phyloP scores from a whole-genome alignment of 2,113 vertebrate genomes.

The Oncorhynchus clarkii region DNA sequence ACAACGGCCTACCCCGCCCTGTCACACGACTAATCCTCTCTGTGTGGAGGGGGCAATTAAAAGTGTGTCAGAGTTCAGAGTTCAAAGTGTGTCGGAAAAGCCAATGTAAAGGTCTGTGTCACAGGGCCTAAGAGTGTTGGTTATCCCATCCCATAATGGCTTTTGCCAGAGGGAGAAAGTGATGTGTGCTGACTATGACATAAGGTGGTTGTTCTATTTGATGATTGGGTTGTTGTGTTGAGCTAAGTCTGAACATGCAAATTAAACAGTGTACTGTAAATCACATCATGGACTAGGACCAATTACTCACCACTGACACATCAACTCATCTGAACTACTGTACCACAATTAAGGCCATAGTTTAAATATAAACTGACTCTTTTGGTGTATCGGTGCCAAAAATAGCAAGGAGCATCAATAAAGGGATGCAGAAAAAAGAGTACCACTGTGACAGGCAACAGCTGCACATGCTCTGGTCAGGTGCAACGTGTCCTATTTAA shows the following conservation, averaged over 20 bases:
- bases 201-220: not conserved
- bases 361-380: not conserved
- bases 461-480: conserved; percentile 4
- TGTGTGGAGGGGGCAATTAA: not conserved
- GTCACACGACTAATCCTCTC: not conserved
- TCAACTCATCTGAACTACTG: not conserved
- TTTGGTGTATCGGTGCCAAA: not conserved
- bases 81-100: not conserved
- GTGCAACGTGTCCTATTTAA: not conserved
- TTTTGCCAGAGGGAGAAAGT: not conserved
- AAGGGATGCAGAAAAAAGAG: not conserved
- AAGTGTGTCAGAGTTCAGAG: not conserved
- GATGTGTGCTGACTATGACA: not conserved
- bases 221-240: not conserved
- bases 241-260: not conserved
- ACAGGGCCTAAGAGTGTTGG: not conserved
- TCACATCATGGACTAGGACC: not conserved
- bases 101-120: not conserved
- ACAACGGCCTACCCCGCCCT: too few relatives aligned
- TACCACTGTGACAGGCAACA: not conserved
- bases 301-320: not conserved
- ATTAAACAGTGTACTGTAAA: not conserved
- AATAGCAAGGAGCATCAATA: not conserved
- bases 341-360: not conserved
- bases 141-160: not conserved